Evolutionary conservation across 2,888 invertebrate species (phyloP).

Genomic region (Brachyptera risi): DNA sequence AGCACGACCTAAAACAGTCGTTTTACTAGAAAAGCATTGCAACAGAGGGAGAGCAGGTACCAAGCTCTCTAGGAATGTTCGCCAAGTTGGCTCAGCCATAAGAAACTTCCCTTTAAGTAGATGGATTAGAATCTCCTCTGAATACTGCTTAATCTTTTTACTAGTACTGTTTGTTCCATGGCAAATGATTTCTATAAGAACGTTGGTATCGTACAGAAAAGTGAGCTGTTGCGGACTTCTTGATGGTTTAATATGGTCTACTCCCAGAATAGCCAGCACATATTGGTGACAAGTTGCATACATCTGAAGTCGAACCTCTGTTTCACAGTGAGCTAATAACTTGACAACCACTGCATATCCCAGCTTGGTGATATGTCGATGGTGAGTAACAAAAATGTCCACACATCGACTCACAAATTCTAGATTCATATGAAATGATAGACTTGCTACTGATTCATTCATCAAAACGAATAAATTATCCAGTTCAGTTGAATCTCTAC

Average conservation of each 20-base stretch:
- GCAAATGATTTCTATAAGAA: constrained; percentile 61
- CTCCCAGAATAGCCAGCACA: constrained; percentile 53
- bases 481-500: constrained; percentile 33
- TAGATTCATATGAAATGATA: constrained; percentile 58
- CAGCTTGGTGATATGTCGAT: not conserved
- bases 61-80: constrained; percentile 54
- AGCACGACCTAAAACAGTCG: constrained; percentile 52
- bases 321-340: constrained; percentile 55
- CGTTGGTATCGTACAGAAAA: constrained; percentile 53
- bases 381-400: constrained; percentile 41
- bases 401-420: constrained; percentile 49
- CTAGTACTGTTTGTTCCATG: constrained; percentile 52
- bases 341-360: constrained; percentile 39
- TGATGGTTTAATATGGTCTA: constrained; percentile 43
- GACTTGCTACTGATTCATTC: constrained; percentile 51
- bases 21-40: constrained; percentile 54
- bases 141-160: constrained; percentile 52
- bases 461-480: constrained; percentile 41
- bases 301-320: constrained; percentile 52
- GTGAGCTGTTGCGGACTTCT: constrained; percentile 49
- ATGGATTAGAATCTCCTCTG: constrained; percentile 59
- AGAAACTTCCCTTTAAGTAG: constrained; percentile 60
- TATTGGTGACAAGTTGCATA: constrained; percentile 53
- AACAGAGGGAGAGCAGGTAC: constrained; percentile 58
- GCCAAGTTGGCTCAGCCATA: constrained; percentile 59